These are phyloP conservation scores for Nothoprocta perdicaria DNA, from an alignment of 2,113 vertebrate species.

Conservation along the genomic window DNA sequence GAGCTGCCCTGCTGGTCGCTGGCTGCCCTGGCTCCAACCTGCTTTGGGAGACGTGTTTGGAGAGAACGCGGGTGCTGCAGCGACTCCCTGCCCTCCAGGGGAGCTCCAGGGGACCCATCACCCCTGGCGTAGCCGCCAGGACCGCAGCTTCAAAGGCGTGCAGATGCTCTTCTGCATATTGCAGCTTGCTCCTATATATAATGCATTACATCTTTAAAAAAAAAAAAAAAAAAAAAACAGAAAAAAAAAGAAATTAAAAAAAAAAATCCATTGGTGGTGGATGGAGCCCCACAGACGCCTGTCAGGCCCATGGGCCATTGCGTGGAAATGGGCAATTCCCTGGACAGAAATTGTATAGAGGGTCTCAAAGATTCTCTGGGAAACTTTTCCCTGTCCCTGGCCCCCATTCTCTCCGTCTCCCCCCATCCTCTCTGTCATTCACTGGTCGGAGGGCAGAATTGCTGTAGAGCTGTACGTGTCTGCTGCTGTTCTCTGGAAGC, in stretches of 20 bases:
- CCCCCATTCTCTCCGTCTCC: background rate
- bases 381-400: background rate
- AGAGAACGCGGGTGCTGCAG: fast-evolving
- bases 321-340: background rate
- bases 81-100: background rate
- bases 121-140: background rate
- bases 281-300: background rate
- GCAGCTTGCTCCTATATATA: background rate
- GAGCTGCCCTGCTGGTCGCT: background rate
- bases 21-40: no score
- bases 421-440: background rate
- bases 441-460: fast-evolving
- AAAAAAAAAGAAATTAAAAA: no score
- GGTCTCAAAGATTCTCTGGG: background rate
- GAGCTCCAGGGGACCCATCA: no score
- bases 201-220: no score
- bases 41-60: background rate
- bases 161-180: background rate
- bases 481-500: fast-evolving
- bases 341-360: background rate
- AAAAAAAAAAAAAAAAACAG: background rate
- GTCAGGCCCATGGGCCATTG: background rate
- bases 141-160: background rate
- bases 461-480: background rate
- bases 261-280: fast-evolving